Percentiles rank a stretch among this genome's conserved stretches.
Evolutionary conservation across 2,797 vertebrate genomes (phyloP).

Genomic region (Peromyscus attwateri): DNA sequence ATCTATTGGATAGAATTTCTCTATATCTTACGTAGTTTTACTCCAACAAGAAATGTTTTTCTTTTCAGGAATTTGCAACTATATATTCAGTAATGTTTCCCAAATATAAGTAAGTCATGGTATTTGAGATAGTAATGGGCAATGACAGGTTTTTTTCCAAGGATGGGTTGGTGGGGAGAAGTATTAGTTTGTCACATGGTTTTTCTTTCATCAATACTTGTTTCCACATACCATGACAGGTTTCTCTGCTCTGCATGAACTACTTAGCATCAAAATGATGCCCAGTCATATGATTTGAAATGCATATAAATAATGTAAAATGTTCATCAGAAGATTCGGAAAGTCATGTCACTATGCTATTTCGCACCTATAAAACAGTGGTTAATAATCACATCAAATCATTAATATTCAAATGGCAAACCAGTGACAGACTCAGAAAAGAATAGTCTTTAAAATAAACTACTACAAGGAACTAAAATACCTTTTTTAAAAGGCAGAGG

Average conservation of each 20-base stretch:
- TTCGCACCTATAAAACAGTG: neutral
- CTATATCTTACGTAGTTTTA: conserved; percentile 5
- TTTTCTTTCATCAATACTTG: conserved; percentile 43
- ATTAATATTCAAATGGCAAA: neutral
- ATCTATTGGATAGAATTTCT: neutral
- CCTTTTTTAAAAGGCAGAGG: neutral
- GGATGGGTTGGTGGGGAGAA: neutral
- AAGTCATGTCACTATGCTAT: neutral
- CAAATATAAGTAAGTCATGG: neutral
- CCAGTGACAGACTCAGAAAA: neutral
- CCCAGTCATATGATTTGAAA: neutral
- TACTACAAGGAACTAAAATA: conserved; percentile 17
- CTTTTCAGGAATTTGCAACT: neutral
- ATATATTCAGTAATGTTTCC: conserved; percentile 24
- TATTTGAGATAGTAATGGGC: conserved; percentile 30
- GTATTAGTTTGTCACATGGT: neutral
- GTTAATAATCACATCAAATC: conserved; percentile 28
- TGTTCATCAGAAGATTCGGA: neutral
- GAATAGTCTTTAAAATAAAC: conserved; percentile 47
- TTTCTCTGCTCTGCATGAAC: neutral
- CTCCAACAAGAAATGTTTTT: conserved; percentile 11
- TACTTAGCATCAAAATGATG: conserved; percentile 11
- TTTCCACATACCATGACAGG: neutral
- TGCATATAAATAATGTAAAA: neutral
- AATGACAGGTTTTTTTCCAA: conserved; percentile 21